Percentiles rank a stretch among this genome's conserved stretches.
Conservation (phyloP, 2,113 vertebrate species). For the Rhynchopsitta pachyrhyncha region DNA sequence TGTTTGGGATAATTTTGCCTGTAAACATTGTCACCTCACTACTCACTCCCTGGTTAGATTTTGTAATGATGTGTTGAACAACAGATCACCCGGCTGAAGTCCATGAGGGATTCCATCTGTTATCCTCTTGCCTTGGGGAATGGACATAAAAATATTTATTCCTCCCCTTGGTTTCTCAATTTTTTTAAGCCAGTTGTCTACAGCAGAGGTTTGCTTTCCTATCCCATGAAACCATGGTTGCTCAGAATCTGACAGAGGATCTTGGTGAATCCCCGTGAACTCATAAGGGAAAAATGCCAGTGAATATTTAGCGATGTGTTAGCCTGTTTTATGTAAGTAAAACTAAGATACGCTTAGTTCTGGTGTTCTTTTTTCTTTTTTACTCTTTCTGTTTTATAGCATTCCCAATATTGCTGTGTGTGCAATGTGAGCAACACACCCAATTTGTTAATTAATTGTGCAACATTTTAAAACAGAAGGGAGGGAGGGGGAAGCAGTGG, state of each 20-base stretch:
- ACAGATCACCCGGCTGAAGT: background rate
- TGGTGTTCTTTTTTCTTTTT: background rate
- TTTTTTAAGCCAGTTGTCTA: background rate
- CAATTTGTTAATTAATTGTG: background rate
- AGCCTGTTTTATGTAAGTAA: background rate
- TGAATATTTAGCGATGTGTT: background rate
- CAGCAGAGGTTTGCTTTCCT: background rate
- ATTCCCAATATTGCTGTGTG: background rate
- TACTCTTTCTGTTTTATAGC: background rate
- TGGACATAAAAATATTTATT: background rate
- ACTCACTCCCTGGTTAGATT: background rate
- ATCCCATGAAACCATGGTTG: background rate
- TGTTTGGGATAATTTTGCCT: background rate
- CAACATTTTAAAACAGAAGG: background rate
- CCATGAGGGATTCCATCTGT: background rate
- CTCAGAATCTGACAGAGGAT: background rate
- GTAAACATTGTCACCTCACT: background rate
- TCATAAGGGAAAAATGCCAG: background rate
- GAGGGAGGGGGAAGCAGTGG: background rate
- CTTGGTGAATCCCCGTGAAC: background rate
- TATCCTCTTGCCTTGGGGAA: background rate
- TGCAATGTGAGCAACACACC: background rate
- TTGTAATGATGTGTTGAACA: background rate
- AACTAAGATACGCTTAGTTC: background rate
- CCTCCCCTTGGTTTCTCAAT: background rate